Conservation (phyloP, 2,113 vertebrate species). For the Phylloscopus whistleri region DNA sequence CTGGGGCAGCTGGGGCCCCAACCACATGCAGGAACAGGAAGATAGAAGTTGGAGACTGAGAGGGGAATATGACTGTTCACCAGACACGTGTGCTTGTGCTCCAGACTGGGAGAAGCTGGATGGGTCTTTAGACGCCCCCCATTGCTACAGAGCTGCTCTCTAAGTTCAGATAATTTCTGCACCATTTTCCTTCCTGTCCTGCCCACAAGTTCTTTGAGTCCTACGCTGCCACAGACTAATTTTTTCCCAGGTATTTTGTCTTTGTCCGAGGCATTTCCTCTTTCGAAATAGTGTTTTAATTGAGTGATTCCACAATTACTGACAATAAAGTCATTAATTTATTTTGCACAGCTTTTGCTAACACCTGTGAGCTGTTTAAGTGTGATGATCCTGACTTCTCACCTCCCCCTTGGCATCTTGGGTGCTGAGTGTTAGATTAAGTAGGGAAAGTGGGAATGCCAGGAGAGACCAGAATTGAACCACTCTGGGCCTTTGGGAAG, state of each 20-base stretch:
- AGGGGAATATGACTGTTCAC: not conserved
- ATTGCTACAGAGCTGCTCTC: not conserved
- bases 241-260: not conserved
- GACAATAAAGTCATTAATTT: slow-evolving; percentile 10
- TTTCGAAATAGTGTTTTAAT: slow-evolving; percentile 39
- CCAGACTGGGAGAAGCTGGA: not conserved
- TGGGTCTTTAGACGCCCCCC: not conserved
- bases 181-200: not conserved
- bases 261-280: slow-evolving; percentile 4
- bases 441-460: not conserved
- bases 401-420: not conserved
- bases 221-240: accelerated
- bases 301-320: not conserved
- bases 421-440: not conserved
- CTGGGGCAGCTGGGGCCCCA: not conserved
- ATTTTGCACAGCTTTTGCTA: not conserved
- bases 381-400: not conserved
- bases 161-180: not conserved
- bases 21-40: not conserved
- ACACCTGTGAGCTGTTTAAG: not conserved
- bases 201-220: not conserved
- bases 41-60: not conserved
- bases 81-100: not conserved
- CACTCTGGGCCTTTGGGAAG: not conserved
- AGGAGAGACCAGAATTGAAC: slow-evolving; percentile 2